Evolutionary conservation across 2,113 vertebrate genomes (phyloP), one percentile per base, ranked within the genome.

Genomic region (Alouatta palliata): DNA sequence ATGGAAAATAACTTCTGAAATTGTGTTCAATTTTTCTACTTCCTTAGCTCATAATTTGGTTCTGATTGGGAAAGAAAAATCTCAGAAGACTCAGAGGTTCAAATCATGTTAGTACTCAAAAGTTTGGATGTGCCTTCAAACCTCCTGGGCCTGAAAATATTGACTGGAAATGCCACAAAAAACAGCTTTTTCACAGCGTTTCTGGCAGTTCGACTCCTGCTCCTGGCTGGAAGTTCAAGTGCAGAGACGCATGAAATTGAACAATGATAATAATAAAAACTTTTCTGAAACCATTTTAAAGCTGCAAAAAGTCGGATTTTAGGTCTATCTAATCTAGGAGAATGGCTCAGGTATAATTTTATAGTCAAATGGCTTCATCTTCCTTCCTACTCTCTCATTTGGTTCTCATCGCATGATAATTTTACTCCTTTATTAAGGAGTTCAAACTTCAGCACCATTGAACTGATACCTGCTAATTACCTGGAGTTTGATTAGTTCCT

Each of bases 191-290:
- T 94, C 83, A 93, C 86, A 93, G 52, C 5, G 0, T 96, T 97
- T 95, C 95, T 96, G 97, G 97, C 95, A 97, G 94, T 97, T 97
- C 90, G 21, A 90, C 90, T 94, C 91, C 90, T 96, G 87, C 86
- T 97, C 86, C 92, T 98, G 97, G 96, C 96, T 97, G 94, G 95
- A 98, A 98, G 95, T 97, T 97, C 94, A 96, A 97, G 96, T 97
- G 96, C 97, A 98, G 88, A 97, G 97, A 97, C 0, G 96, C 97
- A 97, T 97, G 98, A 97, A 98, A 98, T 98, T 98, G 97, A 98
- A 97, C 98, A 97, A 98, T 94, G 96, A 97, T 98, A 95, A 98
- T 97, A 97, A 97, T 96, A 98, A 96, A 97, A 98, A 98, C 96
- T 97, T 97, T 93, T 96, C 92, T 92, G 92, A 97, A 97, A 96